These are phyloP conservation scores for Ellobium chinense DNA, from an alignment of 2,888 invertebrate genomes.

Conservation along the genomic window DNA sequence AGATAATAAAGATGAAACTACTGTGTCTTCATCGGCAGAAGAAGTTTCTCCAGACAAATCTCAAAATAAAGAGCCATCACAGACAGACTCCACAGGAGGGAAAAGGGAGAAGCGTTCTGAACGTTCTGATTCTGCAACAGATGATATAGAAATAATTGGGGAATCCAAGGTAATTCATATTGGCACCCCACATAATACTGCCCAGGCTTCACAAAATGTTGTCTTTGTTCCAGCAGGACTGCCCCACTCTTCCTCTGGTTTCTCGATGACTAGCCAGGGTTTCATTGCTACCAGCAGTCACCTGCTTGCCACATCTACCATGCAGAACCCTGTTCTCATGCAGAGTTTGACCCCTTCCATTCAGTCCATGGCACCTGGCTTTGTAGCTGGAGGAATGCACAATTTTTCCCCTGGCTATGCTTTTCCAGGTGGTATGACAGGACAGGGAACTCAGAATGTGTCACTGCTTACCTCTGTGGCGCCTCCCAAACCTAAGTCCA, in stretches of 20 bases:
- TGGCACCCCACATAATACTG: not conserved
- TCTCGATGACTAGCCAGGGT: not conserved
- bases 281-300: not conserved
- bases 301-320: not conserved
- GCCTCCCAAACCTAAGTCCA: constrained; percentile 59
- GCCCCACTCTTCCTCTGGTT: not conserved
- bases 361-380: not conserved
- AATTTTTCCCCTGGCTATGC: constrained; percentile 3
- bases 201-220: constrained; percentile 17
- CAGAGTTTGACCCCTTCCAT: not conserved
- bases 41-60: not conserved
- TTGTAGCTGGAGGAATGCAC: not conserved
- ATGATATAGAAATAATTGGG: constrained; percentile 31
- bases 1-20: not conserved
- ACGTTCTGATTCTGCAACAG: not conserved
- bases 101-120: not conserved
- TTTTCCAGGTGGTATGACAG: not conserved
- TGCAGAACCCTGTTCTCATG: not conserved
- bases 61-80: not conserved
- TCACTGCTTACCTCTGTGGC: constrained; percentile 33
- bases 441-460: not conserved
- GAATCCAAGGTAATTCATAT: constrained; percentile 8
- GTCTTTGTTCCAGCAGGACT: constrained; percentile 19
- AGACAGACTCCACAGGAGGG: too few relatives aligned
- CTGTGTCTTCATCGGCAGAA: not conserved